These are phyloP conservation scores for Antheraea yamamai DNA, from an alignment of 2,888 invertebrate species.

Conservation along the genomic window DNA sequence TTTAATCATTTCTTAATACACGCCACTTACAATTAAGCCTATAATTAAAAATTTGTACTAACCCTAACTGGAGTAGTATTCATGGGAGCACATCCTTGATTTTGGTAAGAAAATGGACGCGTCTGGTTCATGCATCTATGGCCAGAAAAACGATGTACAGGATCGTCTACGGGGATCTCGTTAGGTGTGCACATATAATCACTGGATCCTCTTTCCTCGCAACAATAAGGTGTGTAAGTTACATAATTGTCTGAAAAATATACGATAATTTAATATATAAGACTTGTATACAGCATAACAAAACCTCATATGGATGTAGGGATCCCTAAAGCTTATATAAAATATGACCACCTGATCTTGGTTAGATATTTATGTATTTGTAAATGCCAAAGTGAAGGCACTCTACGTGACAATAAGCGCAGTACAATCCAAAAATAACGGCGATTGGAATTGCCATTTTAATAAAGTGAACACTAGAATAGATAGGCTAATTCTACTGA, in stretches of 20 bases:
- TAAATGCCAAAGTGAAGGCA: too few species aligned
- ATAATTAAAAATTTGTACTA: background rate
- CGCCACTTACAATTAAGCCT: too few species aligned
- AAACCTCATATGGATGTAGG: too few species aligned
- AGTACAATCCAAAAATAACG: too few species aligned
- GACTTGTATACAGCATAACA: background rate
- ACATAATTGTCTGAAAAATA: background rate
- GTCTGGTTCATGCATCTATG: conserved; percentile 30
- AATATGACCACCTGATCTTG: too few species aligned
- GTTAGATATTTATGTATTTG: too few species aligned
- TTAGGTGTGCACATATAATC: conserved; percentile 29
- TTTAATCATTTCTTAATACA: too few species aligned
- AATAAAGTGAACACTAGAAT: too few species aligned
- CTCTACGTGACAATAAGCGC: too few species aligned
- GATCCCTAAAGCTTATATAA: too few species aligned
- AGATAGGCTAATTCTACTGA: too few species aligned
- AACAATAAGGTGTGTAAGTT: conserved; percentile 22
- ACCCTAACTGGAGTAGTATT: conserved; percentile 26
- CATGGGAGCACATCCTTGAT: conserved; percentile 24
- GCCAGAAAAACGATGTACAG: conserved; percentile 30
- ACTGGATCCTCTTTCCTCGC: conserved; percentile 21
- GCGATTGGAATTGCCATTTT: too few species aligned
- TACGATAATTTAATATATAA: background rate
- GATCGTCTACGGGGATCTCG: conserved; percentile 26
- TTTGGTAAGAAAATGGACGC: conserved; percentile 28